Percentiles rank a stretch among this genome's conserved stretches.
Evolutionary conservation across 2,797 vertebrate genomes (phyloP).

Genomic region (Triplophysa yarkandensis): DNA sequence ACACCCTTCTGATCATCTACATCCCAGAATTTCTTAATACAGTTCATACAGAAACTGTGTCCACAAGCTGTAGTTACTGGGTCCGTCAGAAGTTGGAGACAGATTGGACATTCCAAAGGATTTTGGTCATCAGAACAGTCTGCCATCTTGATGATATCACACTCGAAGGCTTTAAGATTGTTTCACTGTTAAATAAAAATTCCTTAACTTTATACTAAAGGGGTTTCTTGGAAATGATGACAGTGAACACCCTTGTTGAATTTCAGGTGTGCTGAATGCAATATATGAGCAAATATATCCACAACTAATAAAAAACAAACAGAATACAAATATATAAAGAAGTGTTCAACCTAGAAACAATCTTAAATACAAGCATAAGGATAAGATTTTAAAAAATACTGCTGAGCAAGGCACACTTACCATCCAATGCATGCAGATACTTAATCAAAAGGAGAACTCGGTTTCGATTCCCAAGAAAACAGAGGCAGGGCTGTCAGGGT

Average conservation of each 20-base stretch:
- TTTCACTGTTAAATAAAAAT: not conserved
- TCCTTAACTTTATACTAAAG: not conserved
- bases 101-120: conserved; percentile 29
- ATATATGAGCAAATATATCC: not conserved
- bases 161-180: not conserved
- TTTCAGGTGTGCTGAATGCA: not conserved
- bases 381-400: no score
- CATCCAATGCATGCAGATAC: not conserved
- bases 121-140: conserved; percentile 5
- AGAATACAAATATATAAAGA: not conserved
- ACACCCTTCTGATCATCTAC: not conserved
- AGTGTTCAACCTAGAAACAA: not conserved
- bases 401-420: not conserved
- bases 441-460: not conserved
- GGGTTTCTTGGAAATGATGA: not conserved
- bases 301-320: no score
- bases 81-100: conserved; percentile 38
- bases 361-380: not conserved
- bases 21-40: conserved; percentile 44
- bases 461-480: no score
- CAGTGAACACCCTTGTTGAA: not conserved
- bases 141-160: conserved; percentile 28
- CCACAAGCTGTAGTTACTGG: conserved; percentile 35
- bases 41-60: conserved; percentile 43
- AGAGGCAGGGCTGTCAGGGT: no score